Percentiles rank a stretch among this genome's conserved stretches.
Conservation (phyloP, 2,888 invertebrate genomes). For the Sphaerolaimus hirsutus region DNA sequence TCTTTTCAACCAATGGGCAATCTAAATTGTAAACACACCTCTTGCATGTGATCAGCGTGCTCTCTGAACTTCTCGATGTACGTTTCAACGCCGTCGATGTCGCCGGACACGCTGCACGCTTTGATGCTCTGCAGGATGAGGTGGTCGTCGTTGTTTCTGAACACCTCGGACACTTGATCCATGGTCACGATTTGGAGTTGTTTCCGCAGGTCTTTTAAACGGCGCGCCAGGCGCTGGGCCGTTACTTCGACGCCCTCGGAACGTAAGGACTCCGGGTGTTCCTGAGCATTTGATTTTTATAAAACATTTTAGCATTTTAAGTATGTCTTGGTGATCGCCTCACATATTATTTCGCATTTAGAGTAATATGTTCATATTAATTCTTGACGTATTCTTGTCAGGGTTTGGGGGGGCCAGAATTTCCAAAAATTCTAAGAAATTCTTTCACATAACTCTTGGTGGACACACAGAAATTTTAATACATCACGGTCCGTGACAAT, state of each 20-base stretch:
- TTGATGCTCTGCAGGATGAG: conserved; percentile 22
- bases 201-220: conserved; percentile 21
- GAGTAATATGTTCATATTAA: no score
- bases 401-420: no score
- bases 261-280: conserved; percentile 9
- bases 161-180: conserved; percentile 30
- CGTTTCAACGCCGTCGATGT: conserved; percentile 69
- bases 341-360: no score
- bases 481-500: no score
- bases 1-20: neutral
- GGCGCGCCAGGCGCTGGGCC: conserved; percentile 19
- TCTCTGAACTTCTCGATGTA: conserved; percentile 81
- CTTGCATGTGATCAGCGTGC: conserved; percentile 89
- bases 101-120: conserved; percentile 40
- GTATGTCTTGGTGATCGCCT: no score
- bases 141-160: conserved; percentile 32
- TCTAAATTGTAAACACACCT: conserved; percentile 39
- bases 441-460: no score
- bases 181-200: conserved; percentile 31
- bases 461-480: no score
- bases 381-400: no score
- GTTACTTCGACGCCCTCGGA: conserved; percentile 18
- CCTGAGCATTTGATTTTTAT: no score
- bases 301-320: no score
- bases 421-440: no score